A percentile compares a stretch with the other conserved stretches of the same genome.
Conservation (phyloP, 35 echinoderm and acorn worm genomes). For the Heliocidaris erythrogramma region DNA sequence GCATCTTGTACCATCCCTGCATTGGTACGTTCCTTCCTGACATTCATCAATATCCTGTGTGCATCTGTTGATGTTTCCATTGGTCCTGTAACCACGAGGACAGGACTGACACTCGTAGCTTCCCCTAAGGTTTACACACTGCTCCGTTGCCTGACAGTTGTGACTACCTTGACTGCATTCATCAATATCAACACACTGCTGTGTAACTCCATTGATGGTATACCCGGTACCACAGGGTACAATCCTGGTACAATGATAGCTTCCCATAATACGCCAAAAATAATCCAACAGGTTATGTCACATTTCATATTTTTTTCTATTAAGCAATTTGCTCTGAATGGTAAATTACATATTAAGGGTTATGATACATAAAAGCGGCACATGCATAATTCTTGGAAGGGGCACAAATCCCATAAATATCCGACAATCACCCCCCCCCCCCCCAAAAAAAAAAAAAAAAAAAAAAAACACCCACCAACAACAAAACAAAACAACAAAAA, state of each 20-base stretch:
- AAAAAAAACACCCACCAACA: too few relatives aligned
- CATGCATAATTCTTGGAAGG: too few relatives aligned
- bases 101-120: conserved; percentile 77
- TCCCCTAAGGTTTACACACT: conserved; percentile 76
- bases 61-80: conserved; percentile 63
- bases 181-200: conserved; percentile 90
- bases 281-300: too few relatives aligned
- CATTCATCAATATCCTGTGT: conserved; percentile 77
- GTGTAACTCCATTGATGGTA: conserved; percentile 61
- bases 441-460: too few relatives aligned
- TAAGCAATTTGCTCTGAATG: too few relatives aligned
- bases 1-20: conserved; percentile 50
- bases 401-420: too few relatives aligned
- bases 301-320: too few relatives aligned
- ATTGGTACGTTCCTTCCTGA: conserved; percentile 50
- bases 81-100: conserved; percentile 57
- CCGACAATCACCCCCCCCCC: too few relatives aligned
- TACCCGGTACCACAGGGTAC: conserved; percentile 84
- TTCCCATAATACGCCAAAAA: not conserved
- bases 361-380: too few relatives aligned
- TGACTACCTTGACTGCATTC: conserved; percentile 66
- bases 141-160: conserved; percentile 52
- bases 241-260: conserved; percentile 63
- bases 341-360: too few relatives aligned
- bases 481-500: too few relatives aligned